Evolutionary conservation across 2,113 vertebrate genomes (phyloP).

Genomic region (Salvator merianae): DNA sequence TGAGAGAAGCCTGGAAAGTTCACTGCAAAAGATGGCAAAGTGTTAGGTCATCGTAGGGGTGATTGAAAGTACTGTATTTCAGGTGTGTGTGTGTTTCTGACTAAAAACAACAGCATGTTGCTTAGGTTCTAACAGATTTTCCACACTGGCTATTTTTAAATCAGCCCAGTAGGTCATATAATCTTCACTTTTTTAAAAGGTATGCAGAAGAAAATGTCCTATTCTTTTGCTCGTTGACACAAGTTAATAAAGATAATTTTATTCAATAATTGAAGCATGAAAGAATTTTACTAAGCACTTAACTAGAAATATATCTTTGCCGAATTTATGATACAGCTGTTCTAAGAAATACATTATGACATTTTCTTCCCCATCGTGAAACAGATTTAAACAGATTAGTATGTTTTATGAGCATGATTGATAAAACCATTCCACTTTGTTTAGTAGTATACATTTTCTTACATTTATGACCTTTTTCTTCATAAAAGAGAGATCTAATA

Average conservation of each 20-base stretch:
- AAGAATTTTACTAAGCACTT: background rate
- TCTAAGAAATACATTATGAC: background rate
- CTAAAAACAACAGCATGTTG: background rate
- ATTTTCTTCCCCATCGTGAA: background rate
- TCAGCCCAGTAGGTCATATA: background rate
- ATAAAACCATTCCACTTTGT: background rate
- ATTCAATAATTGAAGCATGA: slow-evolving; percentile 19
- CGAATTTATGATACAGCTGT: slow-evolving; percentile 1
- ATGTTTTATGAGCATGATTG: slow-evolving; percentile 9
- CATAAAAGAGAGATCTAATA: background rate
- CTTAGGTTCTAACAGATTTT: background rate
- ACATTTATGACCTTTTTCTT: background rate
- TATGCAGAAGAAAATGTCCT: background rate
- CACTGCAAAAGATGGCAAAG: too few relatives aligned
- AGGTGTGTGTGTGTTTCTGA: background rate
- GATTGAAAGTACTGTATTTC: background rate
- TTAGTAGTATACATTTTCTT: background rate
- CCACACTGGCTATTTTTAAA: background rate
- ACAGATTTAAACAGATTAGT: slow-evolving; percentile 7
- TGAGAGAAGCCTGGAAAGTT: too few relatives aligned
- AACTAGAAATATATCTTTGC: background rate
- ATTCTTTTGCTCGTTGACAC: background rate
- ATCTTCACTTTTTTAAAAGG: background rate
- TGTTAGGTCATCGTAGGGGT: background rate
- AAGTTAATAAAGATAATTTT: slow-evolving; percentile 8